These are phyloP conservation scores for Diprion similis DNA, from an alignment of 1,140 invertebrate genomes.

Conservation along the genomic window DNA sequence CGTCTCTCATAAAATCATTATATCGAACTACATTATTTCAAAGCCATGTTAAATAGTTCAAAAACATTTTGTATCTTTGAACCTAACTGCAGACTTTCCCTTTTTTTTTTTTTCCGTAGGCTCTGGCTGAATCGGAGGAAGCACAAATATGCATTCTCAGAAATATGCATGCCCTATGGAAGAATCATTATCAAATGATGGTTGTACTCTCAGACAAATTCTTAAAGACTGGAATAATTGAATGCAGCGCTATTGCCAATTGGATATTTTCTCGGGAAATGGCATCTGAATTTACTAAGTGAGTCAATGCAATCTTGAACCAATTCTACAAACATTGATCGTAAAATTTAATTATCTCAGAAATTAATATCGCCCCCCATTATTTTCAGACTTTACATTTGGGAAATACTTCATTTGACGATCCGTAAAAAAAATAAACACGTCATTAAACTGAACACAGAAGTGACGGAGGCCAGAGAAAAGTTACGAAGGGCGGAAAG, in stretches of 20 bases:
- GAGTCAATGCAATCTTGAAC: slow-evolving; percentile 34
- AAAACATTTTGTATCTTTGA: slow-evolving; percentile 2
- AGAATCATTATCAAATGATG: slow-evolving; percentile 96
- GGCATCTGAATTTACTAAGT: slow-evolving; percentile 91
- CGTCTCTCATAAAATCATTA: background rate
- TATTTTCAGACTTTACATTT: slow-evolving; percentile 82
- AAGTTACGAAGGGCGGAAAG: slow-evolving; percentile 79
- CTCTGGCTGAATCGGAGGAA: slow-evolving; percentile 91
- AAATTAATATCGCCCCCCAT: slow-evolving; percentile 18
- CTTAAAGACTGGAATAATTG: slow-evolving; percentile 95
- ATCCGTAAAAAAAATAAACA: slow-evolving; percentile 98
- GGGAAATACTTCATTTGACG: slow-evolving; percentile 96
- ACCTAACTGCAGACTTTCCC: no score
- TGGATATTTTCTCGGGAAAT: slow-evolving; percentile 99
- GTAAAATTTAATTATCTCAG: background rate
- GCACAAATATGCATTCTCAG: slow-evolving; percentile 94
- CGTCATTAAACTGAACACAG: slow-evolving; percentile 82
- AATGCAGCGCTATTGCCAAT: slow-evolving; percentile 95
- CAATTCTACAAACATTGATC: background rate
- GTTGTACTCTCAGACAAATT: slow-evolving; percentile 96
- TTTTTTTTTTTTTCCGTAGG: slow-evolving; percentile 58
- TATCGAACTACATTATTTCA: no score
- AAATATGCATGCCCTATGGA: slow-evolving; percentile 95
- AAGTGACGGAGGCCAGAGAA: slow-evolving; percentile 86
- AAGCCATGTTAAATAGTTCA: background rate